Evolutionary conservation across 2,797 vertebrate species (phyloP).

Genomic region (Halcyon badia): DNA sequence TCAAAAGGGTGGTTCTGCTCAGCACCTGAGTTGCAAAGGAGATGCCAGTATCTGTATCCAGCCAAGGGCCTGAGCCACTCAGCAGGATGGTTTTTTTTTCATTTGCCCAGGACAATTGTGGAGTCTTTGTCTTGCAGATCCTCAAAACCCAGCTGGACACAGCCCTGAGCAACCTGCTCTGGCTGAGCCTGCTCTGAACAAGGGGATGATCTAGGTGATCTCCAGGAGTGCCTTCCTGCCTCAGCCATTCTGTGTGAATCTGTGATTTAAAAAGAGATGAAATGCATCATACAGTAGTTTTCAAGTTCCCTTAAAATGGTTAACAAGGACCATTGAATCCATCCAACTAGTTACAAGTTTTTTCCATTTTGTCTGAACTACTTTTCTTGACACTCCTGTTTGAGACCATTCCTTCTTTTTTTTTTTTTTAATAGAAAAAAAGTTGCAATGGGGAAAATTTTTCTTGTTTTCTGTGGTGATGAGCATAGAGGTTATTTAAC

Average conservation of each 20-base stretch:
- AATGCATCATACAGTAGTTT: background rate
- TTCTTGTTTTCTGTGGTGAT: background rate
- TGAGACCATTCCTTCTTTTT: background rate
- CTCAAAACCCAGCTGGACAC: background rate
- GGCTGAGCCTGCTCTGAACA: background rate
- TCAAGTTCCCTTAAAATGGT: background rate
- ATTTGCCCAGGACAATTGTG: background rate
- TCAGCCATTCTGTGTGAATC: background rate
- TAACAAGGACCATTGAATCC: background rate
- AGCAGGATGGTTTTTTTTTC: background rate
- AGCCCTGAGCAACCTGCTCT: background rate
- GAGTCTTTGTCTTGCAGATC: background rate
- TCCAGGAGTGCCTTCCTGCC: background rate
- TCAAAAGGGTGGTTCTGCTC: background rate
- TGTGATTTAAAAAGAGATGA: background rate
- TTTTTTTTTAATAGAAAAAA: background rate
- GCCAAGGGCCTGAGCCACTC: background rate
- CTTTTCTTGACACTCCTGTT: background rate
- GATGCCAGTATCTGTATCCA: accelerated
- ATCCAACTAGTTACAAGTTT: background rate
- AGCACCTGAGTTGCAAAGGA: background rate
- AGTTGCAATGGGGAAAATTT: background rate
- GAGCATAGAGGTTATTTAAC: background rate
- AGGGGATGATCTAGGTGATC: background rate
- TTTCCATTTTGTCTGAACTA: background rate